phyloP scores from a whole-genome alignment of 1,140 invertebrate genomes.

The Eciton burchellii region DNA sequence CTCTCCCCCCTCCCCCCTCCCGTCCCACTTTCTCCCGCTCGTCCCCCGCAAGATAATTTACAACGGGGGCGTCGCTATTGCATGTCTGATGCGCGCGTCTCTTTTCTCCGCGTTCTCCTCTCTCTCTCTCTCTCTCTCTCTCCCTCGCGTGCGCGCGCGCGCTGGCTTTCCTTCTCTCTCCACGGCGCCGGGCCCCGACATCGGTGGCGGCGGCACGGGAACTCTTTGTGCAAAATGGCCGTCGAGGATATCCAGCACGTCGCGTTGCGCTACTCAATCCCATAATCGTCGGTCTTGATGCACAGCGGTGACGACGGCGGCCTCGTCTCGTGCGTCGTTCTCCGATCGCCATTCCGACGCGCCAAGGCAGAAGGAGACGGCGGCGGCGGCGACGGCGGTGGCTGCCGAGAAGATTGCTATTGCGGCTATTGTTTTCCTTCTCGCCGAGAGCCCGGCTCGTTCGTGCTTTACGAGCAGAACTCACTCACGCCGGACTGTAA shows the following conservation, averaged over 20 bases:
- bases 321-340: constrained; percentile 30
- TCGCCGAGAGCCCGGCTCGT: constrained; percentile 34
- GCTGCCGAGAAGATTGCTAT: constrained; percentile 60
- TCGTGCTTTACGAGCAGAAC: constrained; percentile 56
- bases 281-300: constrained; percentile 16
- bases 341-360: constrained; percentile 10
- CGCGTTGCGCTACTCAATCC: constrained; percentile 6
- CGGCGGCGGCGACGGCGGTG: not conserved
- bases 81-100: constrained; percentile 68
- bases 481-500: constrained; percentile 52
- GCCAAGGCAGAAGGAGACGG: not conserved
- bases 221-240: constrained; percentile 48
- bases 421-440: constrained; percentile 58
- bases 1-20: too few species aligned
- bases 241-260: constrained; percentile 14
- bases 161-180: constrained; percentile 20
- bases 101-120: constrained; percentile 6
- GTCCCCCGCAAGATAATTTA: constrained; percentile 74
- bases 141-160: constrained; percentile 34
- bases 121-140: constrained; percentile 34
- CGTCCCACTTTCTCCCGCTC: constrained; percentile 23
- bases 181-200: constrained; percentile 20
- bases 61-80: constrained; percentile 77
- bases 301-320: not conserved
- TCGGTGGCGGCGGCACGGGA: constrained; percentile 5